Percentiles rank a stretch among this genome's conserved stretches.
phyloP scores from a whole-genome alignment of 2,797 vertebrate genomes.

The Selene dorsalis region DNA sequence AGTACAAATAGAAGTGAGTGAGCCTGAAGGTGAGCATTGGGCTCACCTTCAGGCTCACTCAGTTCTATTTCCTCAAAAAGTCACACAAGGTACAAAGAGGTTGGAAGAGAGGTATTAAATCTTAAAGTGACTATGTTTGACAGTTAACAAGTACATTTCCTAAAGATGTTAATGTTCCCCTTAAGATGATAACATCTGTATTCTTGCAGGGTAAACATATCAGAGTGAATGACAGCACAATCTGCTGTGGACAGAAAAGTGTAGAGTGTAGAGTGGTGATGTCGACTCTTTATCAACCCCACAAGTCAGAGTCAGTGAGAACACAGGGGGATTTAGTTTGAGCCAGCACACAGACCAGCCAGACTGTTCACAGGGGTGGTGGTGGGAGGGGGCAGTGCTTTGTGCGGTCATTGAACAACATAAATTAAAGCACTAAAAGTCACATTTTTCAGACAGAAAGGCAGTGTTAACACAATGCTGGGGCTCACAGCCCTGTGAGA shows the following conservation, averaged over 20 bases:
- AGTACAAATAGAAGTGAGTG: too few relatives aligned
- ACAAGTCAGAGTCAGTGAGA: slow-evolving; percentile 33
- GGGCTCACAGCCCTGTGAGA: slow-evolving; percentile 32
- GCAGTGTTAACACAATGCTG: slow-evolving; percentile 17
- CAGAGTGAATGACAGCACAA: slow-evolving; percentile 23
- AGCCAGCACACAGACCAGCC: slow-evolving; percentile 39
- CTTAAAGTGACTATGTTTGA: background rate
- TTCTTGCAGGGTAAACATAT: slow-evolving; percentile 18
- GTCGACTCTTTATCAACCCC: slow-evolving; percentile 23
- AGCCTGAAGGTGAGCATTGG: too few relatives aligned
- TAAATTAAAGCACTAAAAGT: slow-evolving; percentile 62
- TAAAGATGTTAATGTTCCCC: slow-evolving; percentile 2
- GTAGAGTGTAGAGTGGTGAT: slow-evolving; percentile 19
- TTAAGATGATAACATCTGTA: slow-evolving; percentile 28
- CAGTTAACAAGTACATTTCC: slow-evolving; percentile 9
- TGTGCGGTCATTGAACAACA: slow-evolving; percentile 14
- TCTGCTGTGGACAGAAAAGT: slow-evolving; percentile 27
- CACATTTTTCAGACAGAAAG: slow-evolving; percentile 31
- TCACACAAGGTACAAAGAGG: background rate
- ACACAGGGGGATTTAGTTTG: slow-evolving; percentile 13
- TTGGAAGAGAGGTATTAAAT: background rate
- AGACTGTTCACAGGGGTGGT: slow-evolving; percentile 8
- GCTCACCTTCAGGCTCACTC: background rate
- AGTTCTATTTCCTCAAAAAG: background rate
- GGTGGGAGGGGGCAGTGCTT: background rate